Conservation (phyloP, 2,888 invertebrate species). For the Rhaphigaster nebulosa region DNA sequence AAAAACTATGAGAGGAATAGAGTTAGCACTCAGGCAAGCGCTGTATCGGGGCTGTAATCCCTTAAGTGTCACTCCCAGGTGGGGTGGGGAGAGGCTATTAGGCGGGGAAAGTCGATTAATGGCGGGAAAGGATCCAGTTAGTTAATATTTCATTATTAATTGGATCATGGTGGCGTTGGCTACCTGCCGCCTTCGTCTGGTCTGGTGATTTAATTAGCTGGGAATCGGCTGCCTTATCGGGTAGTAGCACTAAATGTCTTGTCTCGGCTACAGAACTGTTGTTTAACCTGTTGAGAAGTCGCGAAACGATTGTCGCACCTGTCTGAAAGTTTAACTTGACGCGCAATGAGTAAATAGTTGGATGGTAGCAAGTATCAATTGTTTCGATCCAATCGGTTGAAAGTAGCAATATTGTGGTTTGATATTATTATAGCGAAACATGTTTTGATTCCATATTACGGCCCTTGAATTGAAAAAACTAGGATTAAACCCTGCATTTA, state of each 20-base stretch:
- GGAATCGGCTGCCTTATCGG: not conserved
- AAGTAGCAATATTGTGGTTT: no score
- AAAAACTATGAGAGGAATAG: not conserved
- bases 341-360: no score
- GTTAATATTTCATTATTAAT: constrained; percentile 42
- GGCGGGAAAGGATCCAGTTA: not conserved
- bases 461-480: no score
- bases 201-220: not conserved
- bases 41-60: not conserved
- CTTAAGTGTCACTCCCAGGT: not conserved
- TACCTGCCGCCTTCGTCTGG: not conserved
- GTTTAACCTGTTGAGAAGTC: not conserved
- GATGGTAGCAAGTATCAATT: no score
- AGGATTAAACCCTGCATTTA: no score
- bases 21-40: not conserved
- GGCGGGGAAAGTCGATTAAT: constrained; percentile 23
- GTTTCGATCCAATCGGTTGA: no score
- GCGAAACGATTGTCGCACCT: not conserved
- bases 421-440: no score
- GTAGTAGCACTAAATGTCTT: not conserved
- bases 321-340: no score
- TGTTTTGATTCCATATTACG: no score
- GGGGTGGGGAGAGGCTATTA: not conserved
- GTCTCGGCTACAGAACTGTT: not conserved
- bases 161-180: not conserved